Conservation (phyloP, 2,113 vertebrate species). For the Epinephelus lanceolatus region DNA sequence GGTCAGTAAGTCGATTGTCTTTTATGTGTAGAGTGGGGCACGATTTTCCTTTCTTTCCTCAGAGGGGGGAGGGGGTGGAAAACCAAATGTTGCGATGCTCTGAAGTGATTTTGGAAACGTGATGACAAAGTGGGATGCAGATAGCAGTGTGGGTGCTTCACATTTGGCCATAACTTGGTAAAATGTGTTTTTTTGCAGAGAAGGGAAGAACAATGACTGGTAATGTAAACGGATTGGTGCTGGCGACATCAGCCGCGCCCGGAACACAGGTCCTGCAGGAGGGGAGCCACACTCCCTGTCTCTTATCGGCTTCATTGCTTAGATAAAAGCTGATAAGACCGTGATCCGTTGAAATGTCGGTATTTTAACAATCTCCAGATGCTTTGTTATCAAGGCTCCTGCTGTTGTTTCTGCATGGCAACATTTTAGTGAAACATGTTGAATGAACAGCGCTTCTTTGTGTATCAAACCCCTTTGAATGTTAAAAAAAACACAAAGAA, state of each 20-base stretch:
- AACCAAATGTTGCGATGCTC: neutral
- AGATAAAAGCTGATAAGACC: neutral
- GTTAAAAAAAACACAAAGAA: neutral
- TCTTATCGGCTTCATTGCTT: neutral
- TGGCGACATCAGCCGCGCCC: constrained; percentile 18
- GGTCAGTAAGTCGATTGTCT: constrained; percentile 25
- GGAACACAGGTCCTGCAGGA: neutral
- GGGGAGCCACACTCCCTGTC: neutral
- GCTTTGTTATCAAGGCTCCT: neutral
- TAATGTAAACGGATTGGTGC: neutral
- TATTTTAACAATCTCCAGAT: neutral
- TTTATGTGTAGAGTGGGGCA: neutral
- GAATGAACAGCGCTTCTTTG: neutral
- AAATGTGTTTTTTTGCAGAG: neutral
- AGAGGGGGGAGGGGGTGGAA: neutral
- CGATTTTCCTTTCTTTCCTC: neutral
- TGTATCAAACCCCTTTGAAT: neutral
- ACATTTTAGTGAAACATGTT: neutral
- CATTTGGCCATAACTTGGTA: neutral
- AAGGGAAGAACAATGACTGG: neutral
- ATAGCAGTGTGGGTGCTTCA: neutral
- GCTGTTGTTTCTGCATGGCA: neutral
- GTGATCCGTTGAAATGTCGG: neutral
- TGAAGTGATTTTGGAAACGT: neutral
- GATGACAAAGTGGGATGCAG: neutral